These are phyloP conservation scores for Hydropsyche tenuis DNA, from an alignment of 1,140 invertebrate species.

Conservation along the genomic window DNA sequence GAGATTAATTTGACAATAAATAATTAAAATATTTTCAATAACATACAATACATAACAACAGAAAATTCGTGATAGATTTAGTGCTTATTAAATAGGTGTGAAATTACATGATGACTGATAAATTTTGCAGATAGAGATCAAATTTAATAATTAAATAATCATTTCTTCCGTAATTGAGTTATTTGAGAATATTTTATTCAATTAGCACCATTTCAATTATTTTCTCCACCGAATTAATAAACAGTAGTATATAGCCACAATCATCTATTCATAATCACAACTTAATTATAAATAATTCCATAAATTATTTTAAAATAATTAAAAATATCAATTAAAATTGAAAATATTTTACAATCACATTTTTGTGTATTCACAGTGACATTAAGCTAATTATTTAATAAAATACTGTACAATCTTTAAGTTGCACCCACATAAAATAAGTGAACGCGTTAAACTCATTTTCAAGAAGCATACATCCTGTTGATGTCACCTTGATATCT, in stretches of 20 bases:
- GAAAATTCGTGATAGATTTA: too few species aligned
- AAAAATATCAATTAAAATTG: conserved; percentile 8
- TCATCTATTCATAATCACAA: too few species aligned
- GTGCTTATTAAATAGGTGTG: too few species aligned
- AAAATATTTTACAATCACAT: conserved; percentile 16
- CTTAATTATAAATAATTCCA: conserved; percentile 8
- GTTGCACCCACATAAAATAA: neutral
- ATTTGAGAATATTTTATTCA: too few species aligned
- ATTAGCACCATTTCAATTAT: too few species aligned
- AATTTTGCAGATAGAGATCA: too few species aligned
- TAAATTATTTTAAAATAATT: conserved; percentile 15
- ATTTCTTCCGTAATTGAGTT: too few species aligned
- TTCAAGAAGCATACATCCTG: conserved; percentile 91
- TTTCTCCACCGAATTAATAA: too few species aligned
- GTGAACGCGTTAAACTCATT: conserved; percentile 44
- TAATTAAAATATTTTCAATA: conserved; percentile 3
- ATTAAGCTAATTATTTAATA: conserved; percentile 9
- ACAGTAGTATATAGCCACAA: too few species aligned
- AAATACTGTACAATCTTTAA: conserved; percentile 34
- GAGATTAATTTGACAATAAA: conserved; percentile 1
- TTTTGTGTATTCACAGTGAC: neutral
- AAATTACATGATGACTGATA: too few species aligned
- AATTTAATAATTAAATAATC: too few species aligned
- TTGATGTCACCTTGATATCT: conserved; percentile 90
- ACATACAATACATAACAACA: neutral